These are phyloP conservation scores for Aphrocallistes beatrix DNA, from an alignment of 37 sponge, comb jelly and placozoan species.

Conservation along the genomic window DNA sequence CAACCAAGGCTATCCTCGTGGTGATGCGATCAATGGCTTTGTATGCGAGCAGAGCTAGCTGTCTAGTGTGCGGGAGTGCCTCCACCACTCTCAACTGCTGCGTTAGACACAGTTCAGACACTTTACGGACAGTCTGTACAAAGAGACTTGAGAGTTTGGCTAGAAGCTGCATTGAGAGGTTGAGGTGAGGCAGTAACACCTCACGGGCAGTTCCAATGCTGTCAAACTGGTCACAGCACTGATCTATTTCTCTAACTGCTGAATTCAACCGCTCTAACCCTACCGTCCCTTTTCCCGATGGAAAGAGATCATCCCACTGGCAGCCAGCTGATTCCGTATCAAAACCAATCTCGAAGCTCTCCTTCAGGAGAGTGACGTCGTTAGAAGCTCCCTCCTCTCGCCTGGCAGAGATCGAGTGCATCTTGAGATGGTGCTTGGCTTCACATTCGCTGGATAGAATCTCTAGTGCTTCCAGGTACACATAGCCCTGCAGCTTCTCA, in stretches of 20 bases:
- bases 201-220: neutral
- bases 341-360: neutral
- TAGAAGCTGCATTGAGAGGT: neutral
- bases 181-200: neutral
- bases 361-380: neutral
- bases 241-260: neutral
- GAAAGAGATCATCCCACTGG: neutral
- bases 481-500: constrained; percentile 15
- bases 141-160: neutral
- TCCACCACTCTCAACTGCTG: neutral
- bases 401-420: neutral
- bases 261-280: neutral
- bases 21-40: neutral
- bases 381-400: neutral
- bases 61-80: neutral
- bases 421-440: constrained; percentile 38
- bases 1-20: neutral
- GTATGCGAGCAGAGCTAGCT: constrained; percentile 3
- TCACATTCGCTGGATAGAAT: constrained; percentile 64
- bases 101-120: neutral
- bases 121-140: neutral
- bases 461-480: constrained; percentile 76
- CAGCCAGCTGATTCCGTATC: neutral
- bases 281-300: neutral
- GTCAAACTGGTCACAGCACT: neutral